A percentile compares a stretch with the other conserved stretches of the same genome.
Evolutionary conservation across 2,113 vertebrate species (phyloP).

Genomic region (Tringa solitaria): DNA sequence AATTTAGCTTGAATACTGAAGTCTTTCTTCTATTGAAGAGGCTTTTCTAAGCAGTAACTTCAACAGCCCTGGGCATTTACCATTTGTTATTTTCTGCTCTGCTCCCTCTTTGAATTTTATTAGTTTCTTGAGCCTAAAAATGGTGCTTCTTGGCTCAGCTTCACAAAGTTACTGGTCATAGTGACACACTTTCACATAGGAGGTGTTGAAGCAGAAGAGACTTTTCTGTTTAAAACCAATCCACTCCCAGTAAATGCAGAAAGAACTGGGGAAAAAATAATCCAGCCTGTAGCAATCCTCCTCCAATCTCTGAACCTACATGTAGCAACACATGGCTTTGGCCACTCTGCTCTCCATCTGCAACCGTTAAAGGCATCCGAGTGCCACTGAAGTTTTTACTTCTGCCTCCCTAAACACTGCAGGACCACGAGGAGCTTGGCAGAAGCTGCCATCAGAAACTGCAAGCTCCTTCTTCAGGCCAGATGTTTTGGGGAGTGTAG

Average conservation of each 20-base stretch:
- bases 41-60: background rate
- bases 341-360: background rate
- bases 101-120: background rate
- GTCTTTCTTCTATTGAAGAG: background rate
- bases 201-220: background rate
- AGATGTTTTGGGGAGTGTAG: fast-evolving
- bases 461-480: background rate
- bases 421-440: background rate
- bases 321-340: background rate
- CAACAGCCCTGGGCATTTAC: background rate
- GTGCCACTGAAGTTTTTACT: background rate
- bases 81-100: background rate
- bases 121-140: background rate
- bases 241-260: background rate
- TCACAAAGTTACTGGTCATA: background rate
- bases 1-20: background rate
- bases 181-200: background rate
- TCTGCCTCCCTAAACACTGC: background rate
- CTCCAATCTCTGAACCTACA: background rate
- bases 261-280: background rate
- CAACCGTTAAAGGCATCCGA: background rate
- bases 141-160: background rate
- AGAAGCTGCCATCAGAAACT: background rate
- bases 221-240: background rate
- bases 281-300: background rate